Conservation (phyloP, 2,888 invertebrate species). For the Melanostoma mellinum region DNA sequence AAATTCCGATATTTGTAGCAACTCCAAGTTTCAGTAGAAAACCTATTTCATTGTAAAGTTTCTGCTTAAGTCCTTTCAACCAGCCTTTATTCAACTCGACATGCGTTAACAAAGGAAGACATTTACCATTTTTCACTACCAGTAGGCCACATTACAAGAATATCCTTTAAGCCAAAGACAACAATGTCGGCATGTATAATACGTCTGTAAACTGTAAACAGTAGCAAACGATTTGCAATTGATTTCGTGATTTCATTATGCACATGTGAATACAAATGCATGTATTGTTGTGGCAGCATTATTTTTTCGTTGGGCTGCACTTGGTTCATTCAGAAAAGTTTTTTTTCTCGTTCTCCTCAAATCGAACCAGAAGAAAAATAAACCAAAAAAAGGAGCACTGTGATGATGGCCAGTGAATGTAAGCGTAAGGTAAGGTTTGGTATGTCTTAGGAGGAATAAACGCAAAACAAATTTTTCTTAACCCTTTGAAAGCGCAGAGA, state of each 20-base stretch:
- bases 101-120: slow-evolving; percentile 61
- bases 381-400: slow-evolving; percentile 1
- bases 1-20: no score
- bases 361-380: slow-evolving; percentile 56
- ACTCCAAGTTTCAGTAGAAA: no score
- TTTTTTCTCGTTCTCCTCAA: background rate
- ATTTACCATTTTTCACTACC: slow-evolving; percentile 36
- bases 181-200: slow-evolving; percentile 61
- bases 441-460: slow-evolving; percentile 38
- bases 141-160: slow-evolving; percentile 37
- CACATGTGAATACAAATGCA: slow-evolving; percentile 60
- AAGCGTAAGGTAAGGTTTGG: slow-evolving; percentile 4
- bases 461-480: slow-evolving; percentile 63
- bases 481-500: slow-evolving; percentile 29
- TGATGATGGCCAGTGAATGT: background rate
- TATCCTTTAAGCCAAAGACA: slow-evolving; percentile 18
- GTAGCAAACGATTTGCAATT: slow-evolving; percentile 73
- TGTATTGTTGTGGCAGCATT: slow-evolving; percentile 42
- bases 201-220: slow-evolving; percentile 63
- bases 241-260: slow-evolving; percentile 73
- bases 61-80: background rate
- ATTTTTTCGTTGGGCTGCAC: slow-evolving; percentile 25
- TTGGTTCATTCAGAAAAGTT: slow-evolving; percentile 41
- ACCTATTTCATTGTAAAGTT: background rate
- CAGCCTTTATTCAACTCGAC: slow-evolving; percentile 11